A percentile compares a stretch with the other conserved stretches of the same genome.
These are phyloP conservation scores for Suillia variegata DNA, from an alignment of 2,888 invertebrate genomes.

Conservation along the genomic window DNA sequence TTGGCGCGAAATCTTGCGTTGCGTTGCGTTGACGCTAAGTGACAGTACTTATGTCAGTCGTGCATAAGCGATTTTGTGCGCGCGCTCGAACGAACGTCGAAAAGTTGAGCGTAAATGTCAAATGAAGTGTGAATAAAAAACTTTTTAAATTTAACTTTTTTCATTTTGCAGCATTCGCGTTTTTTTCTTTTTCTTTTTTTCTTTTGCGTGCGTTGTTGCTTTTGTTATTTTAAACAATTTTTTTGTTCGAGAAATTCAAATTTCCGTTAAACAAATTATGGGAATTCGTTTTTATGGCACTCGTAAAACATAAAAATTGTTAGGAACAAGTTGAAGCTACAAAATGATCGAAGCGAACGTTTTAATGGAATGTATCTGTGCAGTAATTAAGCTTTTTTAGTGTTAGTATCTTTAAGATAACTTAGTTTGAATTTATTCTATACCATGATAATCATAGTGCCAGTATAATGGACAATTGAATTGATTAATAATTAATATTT, in stretches of 20 bases:
- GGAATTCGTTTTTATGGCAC: background rate
- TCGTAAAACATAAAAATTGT: no score
- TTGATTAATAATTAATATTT: no score
- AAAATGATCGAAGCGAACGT: background rate
- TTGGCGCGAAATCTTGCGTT: background rate
- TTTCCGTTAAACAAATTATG: slow-evolving; percentile 25
- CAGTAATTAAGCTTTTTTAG: background rate
- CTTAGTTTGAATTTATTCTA: no score
- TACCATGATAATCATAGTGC: no score
- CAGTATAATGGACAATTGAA: no score
- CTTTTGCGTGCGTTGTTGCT: no score
- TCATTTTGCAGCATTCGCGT: slow-evolving; percentile 26
- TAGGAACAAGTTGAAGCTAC: no score
- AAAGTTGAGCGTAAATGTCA: slow-evolving; percentile 20
- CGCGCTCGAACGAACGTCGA: background rate
- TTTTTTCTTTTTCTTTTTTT: background rate
- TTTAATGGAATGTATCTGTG: background rate
- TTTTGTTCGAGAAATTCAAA: slow-evolving; percentile 23
- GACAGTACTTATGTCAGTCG: slow-evolving; percentile 12
- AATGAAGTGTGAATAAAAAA: slow-evolving; percentile 32
- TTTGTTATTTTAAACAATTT: no score
- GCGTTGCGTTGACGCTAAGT: background rate
- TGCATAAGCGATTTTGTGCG: slow-evolving; percentile 13
- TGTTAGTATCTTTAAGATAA: no score
- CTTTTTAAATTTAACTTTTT: slow-evolving; percentile 32